Percentiles rank a stretch among this genome's conserved stretches.
Conservation (phyloP, 2,888 invertebrate species). For the Conus canariensis region DNA sequence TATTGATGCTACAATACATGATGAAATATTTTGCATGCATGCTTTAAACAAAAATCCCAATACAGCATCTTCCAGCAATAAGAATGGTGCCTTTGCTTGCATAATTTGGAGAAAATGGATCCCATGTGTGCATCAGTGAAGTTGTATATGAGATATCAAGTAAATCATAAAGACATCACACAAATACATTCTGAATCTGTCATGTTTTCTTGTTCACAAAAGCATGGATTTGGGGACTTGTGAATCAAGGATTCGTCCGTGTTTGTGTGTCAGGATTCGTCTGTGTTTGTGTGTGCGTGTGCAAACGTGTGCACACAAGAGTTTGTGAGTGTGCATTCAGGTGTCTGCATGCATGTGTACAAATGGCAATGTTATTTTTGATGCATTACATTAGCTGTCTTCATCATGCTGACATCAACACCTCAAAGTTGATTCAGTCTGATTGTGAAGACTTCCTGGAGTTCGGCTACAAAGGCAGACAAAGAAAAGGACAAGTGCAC, state of each 20-base stretch:
- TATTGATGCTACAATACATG: too few relatives aligned
- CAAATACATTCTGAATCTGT: neutral
- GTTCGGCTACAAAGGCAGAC: neutral
- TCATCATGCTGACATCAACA: too few relatives aligned
- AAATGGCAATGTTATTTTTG: too few relatives aligned
- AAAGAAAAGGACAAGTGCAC: neutral
- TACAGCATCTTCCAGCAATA: neutral
- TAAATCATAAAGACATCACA: neutral
- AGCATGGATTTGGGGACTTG: neutral
- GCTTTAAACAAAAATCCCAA: neutral
- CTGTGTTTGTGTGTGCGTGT: neutral
- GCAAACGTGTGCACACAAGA: neutral
- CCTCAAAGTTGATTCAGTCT: too few relatives aligned
- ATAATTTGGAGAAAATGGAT: conserved; percentile 18
- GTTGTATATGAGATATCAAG: neutral
- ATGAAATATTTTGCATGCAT: neutral
- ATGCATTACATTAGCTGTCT: too few relatives aligned
- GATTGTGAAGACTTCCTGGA: too few relatives aligned
- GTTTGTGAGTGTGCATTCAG: neutral
- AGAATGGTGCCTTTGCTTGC: conserved; percentile 2
- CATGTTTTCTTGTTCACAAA: neutral
- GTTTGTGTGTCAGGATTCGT: too few relatives aligned
- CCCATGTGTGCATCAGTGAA: neutral
- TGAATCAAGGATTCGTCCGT: too few relatives aligned
- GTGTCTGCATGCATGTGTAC: too few relatives aligned